Percentiles rank a stretch among this genome's conserved stretches.
Evolutionary conservation across 2,113 vertebrate genomes (phyloP).

Genomic region (Polyodon spathula): DNA sequence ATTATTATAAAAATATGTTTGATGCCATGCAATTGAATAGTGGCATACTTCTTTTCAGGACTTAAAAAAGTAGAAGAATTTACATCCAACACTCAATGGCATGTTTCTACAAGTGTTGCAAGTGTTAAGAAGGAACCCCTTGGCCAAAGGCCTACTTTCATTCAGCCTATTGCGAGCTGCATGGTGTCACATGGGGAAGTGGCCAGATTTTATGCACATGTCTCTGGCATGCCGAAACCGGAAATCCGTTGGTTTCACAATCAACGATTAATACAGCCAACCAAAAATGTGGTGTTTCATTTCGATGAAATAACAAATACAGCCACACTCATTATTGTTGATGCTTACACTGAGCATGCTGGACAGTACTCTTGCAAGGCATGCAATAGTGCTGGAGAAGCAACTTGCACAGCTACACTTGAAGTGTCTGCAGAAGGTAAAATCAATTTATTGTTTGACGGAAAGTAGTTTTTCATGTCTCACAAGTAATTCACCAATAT

Average conservation of each 20-base stretch:
- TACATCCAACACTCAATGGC: conserved; percentile 56
- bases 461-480: conserved; percentile 2
- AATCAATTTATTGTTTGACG: conserved; percentile 12
- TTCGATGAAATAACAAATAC: conserved; percentile 79
- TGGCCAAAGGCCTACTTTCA: conserved; percentile 78
- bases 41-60: conserved; percentile 85
- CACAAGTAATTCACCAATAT: conserved; percentile 14
- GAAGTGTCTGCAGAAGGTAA: conserved; percentile 46
- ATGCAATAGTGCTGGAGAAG: conserved; percentile 69
- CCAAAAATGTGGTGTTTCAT: conserved; percentile 78
- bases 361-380: conserved; percentile 84
- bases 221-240: conserved; percentile 71
- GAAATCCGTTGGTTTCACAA: conserved; percentile 84
- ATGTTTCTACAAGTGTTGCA: conserved; percentile 48
- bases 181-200: conserved; percentile 72
- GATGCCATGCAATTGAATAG: conserved; percentile 51
- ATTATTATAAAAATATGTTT: neutral
- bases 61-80: conserved; percentile 61
- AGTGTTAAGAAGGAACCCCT: conserved; percentile 63
- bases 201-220: conserved; percentile 76
- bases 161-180: conserved; percentile 77
- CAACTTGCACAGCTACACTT: conserved; percentile 65
- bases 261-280: conserved; percentile 62
- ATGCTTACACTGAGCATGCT: conserved; percentile 79
- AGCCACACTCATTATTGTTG: conserved; percentile 84